Percentiles rank a stretch among this genome's conserved stretches.
Conservation (phyloP, 2,888 invertebrate species). For the Blastobasis lacticolella region DNA sequence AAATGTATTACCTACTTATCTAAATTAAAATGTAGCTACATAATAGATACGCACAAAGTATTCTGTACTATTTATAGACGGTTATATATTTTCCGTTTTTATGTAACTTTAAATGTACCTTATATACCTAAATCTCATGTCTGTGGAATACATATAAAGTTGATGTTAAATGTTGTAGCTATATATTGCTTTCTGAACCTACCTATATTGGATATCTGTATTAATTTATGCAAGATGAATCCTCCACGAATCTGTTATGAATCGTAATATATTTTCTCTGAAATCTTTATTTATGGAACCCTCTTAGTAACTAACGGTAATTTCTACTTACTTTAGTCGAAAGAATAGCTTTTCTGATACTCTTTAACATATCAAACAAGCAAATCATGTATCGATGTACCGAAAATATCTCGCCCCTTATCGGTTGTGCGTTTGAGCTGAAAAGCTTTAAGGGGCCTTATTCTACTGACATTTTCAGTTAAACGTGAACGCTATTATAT, state of each 20-base stretch:
- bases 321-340: no score
- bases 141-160: constrained; percentile 22
- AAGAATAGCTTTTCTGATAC: no score
- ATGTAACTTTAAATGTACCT: constrained; percentile 11
- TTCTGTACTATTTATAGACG: constrained; percentile 26
- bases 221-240: background rate
- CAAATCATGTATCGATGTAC: no score
- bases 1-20: background rate
- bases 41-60: constrained; percentile 62
- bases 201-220: background rate
- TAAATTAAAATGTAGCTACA: constrained; percentile 35
- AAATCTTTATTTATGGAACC: no score
- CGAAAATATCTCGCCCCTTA: no score
- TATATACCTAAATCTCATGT: constrained; percentile 17
- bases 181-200: constrained; percentile 19
- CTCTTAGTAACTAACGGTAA: no score
- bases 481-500: no score
- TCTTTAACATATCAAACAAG: no score
- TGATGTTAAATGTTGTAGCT: constrained; percentile 36
- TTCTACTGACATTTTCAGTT: no score
- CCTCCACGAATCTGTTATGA: background rate
- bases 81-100: constrained; percentile 22
- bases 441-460: no score
- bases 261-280: no score
- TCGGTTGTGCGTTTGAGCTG: no score